phyloP scores from a whole-genome alignment of 2,888 invertebrate genomes.

The Caenorhabditis sp. region DNA sequence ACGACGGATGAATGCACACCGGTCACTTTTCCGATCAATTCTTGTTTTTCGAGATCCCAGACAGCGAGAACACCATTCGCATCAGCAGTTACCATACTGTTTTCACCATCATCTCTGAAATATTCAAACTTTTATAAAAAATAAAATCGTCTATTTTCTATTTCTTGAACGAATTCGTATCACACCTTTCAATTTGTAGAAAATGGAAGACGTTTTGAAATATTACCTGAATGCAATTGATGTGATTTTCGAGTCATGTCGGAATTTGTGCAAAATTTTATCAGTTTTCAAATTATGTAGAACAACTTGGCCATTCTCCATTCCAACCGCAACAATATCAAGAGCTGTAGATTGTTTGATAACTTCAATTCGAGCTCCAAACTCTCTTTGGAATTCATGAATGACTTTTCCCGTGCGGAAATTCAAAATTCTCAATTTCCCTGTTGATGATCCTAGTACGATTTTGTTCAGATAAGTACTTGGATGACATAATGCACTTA shows the following conservation, averaged over 20 bases:
- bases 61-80: slow-evolving; percentile 83
- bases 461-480: slow-evolving; percentile 89
- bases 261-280: slow-evolving; percentile 80
- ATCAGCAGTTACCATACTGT: slow-evolving; percentile 61
- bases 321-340: slow-evolving; percentile 88
- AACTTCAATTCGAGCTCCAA: slow-evolving; percentile 79
- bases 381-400: slow-evolving; percentile 77
- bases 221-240: slow-evolving; percentile 61
- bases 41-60: slow-evolving; percentile 82
- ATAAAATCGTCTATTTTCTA: slow-evolving; percentile 3
- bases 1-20: slow-evolving; percentile 82
- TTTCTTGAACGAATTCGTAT: slow-evolving; percentile 2
- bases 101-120: slow-evolving; percentile 64
- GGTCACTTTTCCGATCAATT: slow-evolving; percentile 82
- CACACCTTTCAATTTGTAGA: too few relatives aligned
- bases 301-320: slow-evolving; percentile 83
- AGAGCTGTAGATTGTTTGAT: slow-evolving; percentile 88
- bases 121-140: not conserved
- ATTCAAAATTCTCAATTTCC: slow-evolving; percentile 62
- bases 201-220: too few relatives aligned
- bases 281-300: slow-evolving; percentile 88
- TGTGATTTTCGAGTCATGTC: slow-evolving; percentile 81
- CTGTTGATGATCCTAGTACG: slow-evolving; percentile 56
- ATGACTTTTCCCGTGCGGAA: slow-evolving; percentile 61
- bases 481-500: slow-evolving; percentile 88